Evolutionary conservation across 2,797 vertebrate genomes (phyloP), one percentile per base, ranked within the genome.

Genomic region (Tadarida brasiliensis): DNA sequence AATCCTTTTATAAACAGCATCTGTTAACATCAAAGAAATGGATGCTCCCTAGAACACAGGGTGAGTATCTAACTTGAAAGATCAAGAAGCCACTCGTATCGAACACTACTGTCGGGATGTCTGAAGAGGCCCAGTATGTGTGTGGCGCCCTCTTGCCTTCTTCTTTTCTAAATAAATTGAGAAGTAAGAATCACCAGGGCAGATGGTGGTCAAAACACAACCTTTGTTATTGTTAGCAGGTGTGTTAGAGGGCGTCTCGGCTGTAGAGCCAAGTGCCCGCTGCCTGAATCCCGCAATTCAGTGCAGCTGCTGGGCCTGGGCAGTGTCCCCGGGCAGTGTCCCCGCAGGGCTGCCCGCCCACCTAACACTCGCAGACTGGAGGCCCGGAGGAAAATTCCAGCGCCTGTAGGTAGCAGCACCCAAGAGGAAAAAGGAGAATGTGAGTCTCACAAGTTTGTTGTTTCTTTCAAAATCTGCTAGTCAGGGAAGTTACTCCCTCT

Each of bases 1-100:
- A 91, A 94, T 89, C 63, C n/a, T 96, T 96, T 88, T 86, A 87
- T 30, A 88, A 83, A 92, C 51, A 96, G 28, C 39, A 92, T 87
- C 81, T 95, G 73, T 87, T 92, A 92, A 47, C 84, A 85, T 93
- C 71, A 81, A 76, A 96, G 84, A 61, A 94, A 88, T 54, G 59
- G 86, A 76, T 76, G 30, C 71, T 88, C 65, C 71, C 22, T n/a
- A 81, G 67, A 82, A 47, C 26, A 74, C 2, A 19, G 14, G 22
- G 49, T 51, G 49, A 90, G 63, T 51, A 35, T 68, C 51, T 70
- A 65, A 90, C 26, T 16, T 47, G 67, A 80, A 77, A 87, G 80
- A 22, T 86, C n/a, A 63, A 85, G 51, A 92, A 71, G 54, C 30
- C n/a, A 39, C 17, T 24, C 85, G 57, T 76, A 51, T 44, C 54